A percentile compares a stretch with the other conserved stretches of the same genome.
Evolutionary conservation across 2,797 vertebrate genomes (phyloP).

Genomic region (Falco biarmicus): DNA sequence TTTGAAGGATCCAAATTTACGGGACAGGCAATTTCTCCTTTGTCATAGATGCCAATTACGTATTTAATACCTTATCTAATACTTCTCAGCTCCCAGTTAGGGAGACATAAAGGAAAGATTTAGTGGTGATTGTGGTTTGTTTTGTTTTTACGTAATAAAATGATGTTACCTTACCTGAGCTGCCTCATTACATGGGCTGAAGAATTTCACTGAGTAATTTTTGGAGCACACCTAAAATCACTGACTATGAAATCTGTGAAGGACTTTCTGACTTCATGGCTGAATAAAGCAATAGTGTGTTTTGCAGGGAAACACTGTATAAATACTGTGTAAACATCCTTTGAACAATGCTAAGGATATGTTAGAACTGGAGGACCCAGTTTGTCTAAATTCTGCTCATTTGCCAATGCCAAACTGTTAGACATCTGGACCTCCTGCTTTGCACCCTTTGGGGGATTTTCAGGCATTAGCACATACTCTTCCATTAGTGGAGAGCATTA

Average conservation of each 20-base stretch:
- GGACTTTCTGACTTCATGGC: not conserved
- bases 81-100: not conserved
- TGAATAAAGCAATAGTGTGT: not conserved
- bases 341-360: not conserved
- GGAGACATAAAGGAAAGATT: not conserved
- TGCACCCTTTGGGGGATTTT: not conserved
- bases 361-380: not conserved
- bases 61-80: not conserved
- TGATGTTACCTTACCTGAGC: not conserved
- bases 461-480: not conserved
- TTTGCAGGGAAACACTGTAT: not conserved
- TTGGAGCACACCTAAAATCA: not conserved
- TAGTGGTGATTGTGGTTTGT: fast-evolving
- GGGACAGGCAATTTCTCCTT: not conserved
- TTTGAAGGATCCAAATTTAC: not conserved
- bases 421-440: not conserved
- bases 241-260: not conserved
- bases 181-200: not conserved
- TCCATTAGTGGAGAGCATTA: not conserved
- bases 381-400: not conserved
- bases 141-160: not conserved
- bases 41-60: not conserved
- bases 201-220: not conserved
- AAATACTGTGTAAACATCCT: not conserved
- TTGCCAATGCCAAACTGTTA: not conserved